Base-by-base conservation (phyloP, 2,113 vertebrate species). In the Phasianus colchicus region DNA sequence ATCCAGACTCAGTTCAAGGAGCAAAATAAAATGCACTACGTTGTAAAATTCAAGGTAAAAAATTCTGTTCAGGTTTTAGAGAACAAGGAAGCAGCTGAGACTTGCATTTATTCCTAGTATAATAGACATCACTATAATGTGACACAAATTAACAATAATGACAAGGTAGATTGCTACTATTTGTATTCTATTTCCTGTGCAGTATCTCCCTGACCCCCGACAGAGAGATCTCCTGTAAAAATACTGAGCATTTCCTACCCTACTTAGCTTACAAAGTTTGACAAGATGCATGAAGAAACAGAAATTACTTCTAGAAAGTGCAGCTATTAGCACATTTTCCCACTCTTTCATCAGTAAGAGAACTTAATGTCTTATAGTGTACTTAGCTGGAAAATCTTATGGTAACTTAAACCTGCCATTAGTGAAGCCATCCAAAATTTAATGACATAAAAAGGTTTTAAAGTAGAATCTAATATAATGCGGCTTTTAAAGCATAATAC, bases 251-350 rank as follows among this genome's bases (percentile, higher is more conserved):
- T 74, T 89, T 9, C 13, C 24, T 78, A 52, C 10, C 9, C 11
- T n/a, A 9, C 73, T 90, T 65, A 75, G 32, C 25, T 83, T 87
- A 52, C 22, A 12, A 15, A 6, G 32, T 40, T 83, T 86, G 58
- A 90, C 50, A 75, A 80, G 89, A 30, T 30, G 32, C n/a, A 57
- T 75, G 64, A 91, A 93, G 83, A 92, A 94, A 93, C 78, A 88
- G 76, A 89, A 88, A 85, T 75, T 73, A 81, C 79, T 60, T 55
- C 55, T 86, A 38, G 80, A 32, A 96, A 94, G 81, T 83, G 71
- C 30, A 47, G 45, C 34, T 34, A 58, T 94, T 87, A 76, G 13
- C 2, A 7, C 32, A 66, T 91, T 90, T 83, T 75, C 47, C 55
- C 40, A 52, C 75, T 12, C 15, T 64, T 82, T 77, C 55, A 73